These are phyloP conservation scores for Calliopum simillimum DNA, from an alignment of 2,888 invertebrate species.

Conservation along the genomic window DNA sequence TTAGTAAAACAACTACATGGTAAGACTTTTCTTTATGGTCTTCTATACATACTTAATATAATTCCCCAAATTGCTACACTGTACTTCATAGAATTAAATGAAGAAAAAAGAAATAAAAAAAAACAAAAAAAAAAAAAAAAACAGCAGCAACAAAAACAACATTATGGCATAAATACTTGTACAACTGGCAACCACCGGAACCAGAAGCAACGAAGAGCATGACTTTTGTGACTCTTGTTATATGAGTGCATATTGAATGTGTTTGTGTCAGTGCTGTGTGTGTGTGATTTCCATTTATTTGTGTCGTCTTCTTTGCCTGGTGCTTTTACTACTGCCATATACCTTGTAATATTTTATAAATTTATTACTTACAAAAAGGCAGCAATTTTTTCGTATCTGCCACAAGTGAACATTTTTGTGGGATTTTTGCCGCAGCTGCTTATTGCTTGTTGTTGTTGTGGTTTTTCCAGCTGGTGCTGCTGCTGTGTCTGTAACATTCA, in stretches of 20 bases:
- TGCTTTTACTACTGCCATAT: slow-evolving; percentile 6
- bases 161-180: slow-evolving; percentile 8
- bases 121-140: neutral
- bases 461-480: neutral
- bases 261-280: neutral
- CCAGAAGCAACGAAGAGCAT: slow-evolving; percentile 11
- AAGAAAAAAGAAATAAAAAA: neutral
- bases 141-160: slow-evolving; percentile 2
- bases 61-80: too few species aligned
- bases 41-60: too few species aligned
- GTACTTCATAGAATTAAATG: too few species aligned
- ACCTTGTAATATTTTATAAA: slow-evolving; percentile 27
- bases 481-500: neutral
- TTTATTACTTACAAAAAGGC: slow-evolving; percentile 14
- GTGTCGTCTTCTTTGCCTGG: neutral
- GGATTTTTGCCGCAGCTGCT: neutral
- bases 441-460: neutral
- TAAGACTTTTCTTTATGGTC: too few species aligned
- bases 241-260: neutral
- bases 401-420: slow-evolving; percentile 20
- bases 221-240: slow-evolving; percentile 3
- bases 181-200: slow-evolving; percentile 4
- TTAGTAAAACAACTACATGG: too few species aligned
- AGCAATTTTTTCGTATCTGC: slow-evolving; percentile 12
- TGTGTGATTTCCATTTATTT: slow-evolving; percentile 1